Evolutionary conservation across 1,140 invertebrate species (phyloP), one percentile per base, ranked within the genome.

Genomic region (Phocides pigmalion): DNA sequence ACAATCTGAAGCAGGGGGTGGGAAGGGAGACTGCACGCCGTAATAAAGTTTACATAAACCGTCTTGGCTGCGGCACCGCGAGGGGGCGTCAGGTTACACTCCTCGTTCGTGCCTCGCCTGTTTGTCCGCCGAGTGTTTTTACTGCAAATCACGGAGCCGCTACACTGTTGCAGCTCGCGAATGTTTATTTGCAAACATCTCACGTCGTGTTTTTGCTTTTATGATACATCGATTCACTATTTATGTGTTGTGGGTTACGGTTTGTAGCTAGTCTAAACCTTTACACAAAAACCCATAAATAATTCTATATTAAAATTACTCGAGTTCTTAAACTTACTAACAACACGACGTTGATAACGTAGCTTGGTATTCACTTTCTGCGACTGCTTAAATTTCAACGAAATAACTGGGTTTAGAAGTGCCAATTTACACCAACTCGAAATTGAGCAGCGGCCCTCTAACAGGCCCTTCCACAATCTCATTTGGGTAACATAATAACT

Each of bases 11-110:
- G 70, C 66, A 32, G 66, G 58, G 65, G 76, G 63, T 70, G 75
- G 62, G 56, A 64, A 49, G 71, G 74, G 69, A 62, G 66, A 72
- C 49, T 74, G 76, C 74, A 75, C 66, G 69, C 78, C 68, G 77
- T 88, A 90, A 90, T 88, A 90, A 89, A 86, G 84, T 87, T 88
- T 87, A 84, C 85, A 87, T 76, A 84, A 86, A 89, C 81, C 75
- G 77, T 82, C 78, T 85, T 78, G 72, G 71, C 64, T 79, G 70
- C 72, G 66, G 66, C 69, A 62, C 70, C 70, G 72, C 70, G 64
- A 67, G 71, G 76, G 68, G 68, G 82, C 68, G 65, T 83, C 84
- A 75, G 72, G 79, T 85, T 82, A 81, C 79, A 81, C 71, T 76
- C 70, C 44, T 62, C 53, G 72, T 64, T 62, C 73, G 73, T 66